Evolutionary conservation across 1,140 invertebrate species (phyloP), one percentile per base, ranked within the genome.

Genomic region (Eueides isabella): DNA sequence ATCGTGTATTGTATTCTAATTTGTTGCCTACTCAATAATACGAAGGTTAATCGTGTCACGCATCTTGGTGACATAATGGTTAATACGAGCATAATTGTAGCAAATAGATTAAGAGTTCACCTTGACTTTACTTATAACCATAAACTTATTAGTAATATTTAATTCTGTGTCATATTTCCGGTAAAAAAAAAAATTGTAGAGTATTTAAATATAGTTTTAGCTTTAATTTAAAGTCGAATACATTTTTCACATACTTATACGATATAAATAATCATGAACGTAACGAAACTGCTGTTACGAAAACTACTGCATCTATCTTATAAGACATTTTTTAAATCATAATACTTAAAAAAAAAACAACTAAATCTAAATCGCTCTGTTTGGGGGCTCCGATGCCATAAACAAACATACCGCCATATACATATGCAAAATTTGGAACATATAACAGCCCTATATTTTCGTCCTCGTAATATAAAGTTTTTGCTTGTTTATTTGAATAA

Each of bases 1-100:
- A 82, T 73, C 41, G 48, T 74, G 83, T 82, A 90, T 92, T 90
- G 90, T 90, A 90, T 92, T 90, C 82, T 90, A 90, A 90, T 91
- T 86, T 82, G 80, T 82, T 86, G 85, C 80, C 84, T 82, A 84
- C 82, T 83, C 84, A 78, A 82, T 81, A 78, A 82, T 71, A 74
- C 80, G 85, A 90, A 92, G 88, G 90, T 80, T 88, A 80, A 71
- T 80, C 71, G 67, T 68, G 87, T 90, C 90, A 92, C 90, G 90
- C 68, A 78, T 80, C 78, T 81, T 67, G 76, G 82, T 77, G 80
- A 83, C 81, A 82, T 74, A 72, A 75, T 67, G 35, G 73, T 16
- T 67, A 63, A 74, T 74, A 68, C 61, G 48, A 61, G 66, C 66
- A 63, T 64, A 74, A 74, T 35, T 68, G 65, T 74, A 67, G 64